These are phyloP conservation scores for Neoascia interrupta DNA, from an alignment of 2,888 invertebrate species.

Conservation along the genomic window DNA sequence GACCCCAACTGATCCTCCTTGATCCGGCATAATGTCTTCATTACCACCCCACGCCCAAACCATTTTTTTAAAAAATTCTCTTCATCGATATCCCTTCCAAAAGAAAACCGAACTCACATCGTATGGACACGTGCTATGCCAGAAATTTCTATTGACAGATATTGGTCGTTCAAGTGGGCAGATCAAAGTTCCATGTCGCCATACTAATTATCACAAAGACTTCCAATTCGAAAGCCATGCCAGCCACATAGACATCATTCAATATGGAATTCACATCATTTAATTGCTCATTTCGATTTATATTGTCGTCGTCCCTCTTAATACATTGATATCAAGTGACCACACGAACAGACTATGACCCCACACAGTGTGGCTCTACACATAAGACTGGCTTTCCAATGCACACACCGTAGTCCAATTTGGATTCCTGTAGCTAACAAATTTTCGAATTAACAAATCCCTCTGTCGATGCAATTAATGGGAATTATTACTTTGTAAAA, in stretches of 20 bases:
- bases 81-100: too few species aligned
- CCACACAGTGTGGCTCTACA: conserved; percentile 42
- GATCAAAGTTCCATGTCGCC: conserved; percentile 22
- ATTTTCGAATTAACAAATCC: conserved; percentile 55
- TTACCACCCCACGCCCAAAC: too few species aligned
- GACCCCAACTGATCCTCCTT: background rate
- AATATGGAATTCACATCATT: conserved; percentile 13
- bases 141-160: too few species aligned
- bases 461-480: conserved; percentile 25
- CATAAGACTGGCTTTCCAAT: conserved; percentile 2
- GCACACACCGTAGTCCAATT: background rate
- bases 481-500: conserved; percentile 34
- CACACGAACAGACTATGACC: too few species aligned
- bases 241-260: conserved; percentile 23
- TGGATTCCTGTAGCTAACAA: conserved; percentile 44
- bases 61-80: too few species aligned
- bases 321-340: conserved; percentile 6
- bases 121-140: too few species aligned
- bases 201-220: background rate
- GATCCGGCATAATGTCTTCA: too few species aligned
- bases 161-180: too few species aligned
- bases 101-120: too few species aligned
- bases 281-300: conserved; percentile 37
- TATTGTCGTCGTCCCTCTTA: background rate
- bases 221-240: background rate